Conservation (phyloP, 1,140 invertebrate species). For the Drosophila saltans region DNA sequence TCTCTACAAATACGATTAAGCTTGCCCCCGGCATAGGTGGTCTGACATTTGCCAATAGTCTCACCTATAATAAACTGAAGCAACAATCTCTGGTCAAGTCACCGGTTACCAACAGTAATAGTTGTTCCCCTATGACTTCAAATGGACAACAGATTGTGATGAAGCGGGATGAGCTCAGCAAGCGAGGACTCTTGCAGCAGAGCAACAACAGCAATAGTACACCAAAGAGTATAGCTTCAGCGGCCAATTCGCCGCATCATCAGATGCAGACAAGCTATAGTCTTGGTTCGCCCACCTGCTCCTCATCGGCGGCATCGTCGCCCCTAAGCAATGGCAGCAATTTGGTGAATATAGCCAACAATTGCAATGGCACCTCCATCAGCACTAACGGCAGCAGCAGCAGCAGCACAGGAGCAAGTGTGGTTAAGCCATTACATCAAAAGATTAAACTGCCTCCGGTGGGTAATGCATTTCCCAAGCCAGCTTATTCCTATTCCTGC, state of each 20-base stretch:
- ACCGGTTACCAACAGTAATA: slow-evolving; percentile 18
- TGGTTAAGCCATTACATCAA: slow-evolving; percentile 83
- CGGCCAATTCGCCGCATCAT: slow-evolving; percentile 68
- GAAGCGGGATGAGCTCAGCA: slow-evolving; percentile 63
- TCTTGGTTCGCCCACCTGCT: slow-evolving; percentile 55
- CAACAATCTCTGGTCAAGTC: slow-evolving; percentile 64
- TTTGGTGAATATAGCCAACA: slow-evolving; percentile 42
- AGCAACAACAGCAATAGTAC: slow-evolving; percentile 47
- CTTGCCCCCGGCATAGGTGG: slow-evolving; percentile 81
- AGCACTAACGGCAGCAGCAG: slow-evolving; percentile 16
- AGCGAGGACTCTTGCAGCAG: slow-evolving; percentile 56
- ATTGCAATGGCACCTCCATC: neutral
- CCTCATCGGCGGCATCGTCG: slow-evolving; percentile 42
- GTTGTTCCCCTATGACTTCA: slow-evolving; percentile 14
- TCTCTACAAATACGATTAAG: slow-evolving; percentile 73
- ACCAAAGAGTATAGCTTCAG: slow-evolving; percentile 77
- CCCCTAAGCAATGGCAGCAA: slow-evolving; percentile 48
- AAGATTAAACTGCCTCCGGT: slow-evolving; percentile 84
- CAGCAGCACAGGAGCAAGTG: slow-evolving; percentile 8
- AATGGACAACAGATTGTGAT: slow-evolving; percentile 51
- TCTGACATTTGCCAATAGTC: slow-evolving; percentile 80
- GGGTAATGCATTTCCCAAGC: slow-evolving; percentile 94
- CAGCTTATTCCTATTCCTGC: slow-evolving; percentile 98
- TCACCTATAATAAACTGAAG: slow-evolving; percentile 79
- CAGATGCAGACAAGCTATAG: slow-evolving; percentile 53